Percentiles rank a stretch among this genome's conserved stretches.
These are phyloP conservation scores for Nibea albiflora DNA, from an alignment of 2,113 vertebrate genomes.

Conservation along the genomic window DNA sequence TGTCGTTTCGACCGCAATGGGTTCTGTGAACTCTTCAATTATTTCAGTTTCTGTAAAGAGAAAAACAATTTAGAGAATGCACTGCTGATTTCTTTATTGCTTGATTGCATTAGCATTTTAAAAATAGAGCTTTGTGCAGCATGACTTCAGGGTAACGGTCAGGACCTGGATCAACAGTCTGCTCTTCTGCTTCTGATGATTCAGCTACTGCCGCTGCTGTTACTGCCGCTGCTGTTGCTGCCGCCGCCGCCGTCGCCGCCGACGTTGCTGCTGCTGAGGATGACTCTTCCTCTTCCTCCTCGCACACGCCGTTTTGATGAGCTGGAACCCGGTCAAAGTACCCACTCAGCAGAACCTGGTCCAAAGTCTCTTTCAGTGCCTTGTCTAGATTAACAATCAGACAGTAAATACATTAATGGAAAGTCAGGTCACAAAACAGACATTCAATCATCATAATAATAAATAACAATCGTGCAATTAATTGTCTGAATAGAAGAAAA, in stretches of 20 bases:
- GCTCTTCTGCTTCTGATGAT: slow-evolving; percentile 88
- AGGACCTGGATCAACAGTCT: slow-evolving; percentile 88
- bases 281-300: slow-evolving; percentile 90
- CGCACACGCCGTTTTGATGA: slow-evolving; percentile 94
- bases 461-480: no score
- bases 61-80: slow-evolving; percentile 22
- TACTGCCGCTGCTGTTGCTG: slow-evolving; percentile 31
- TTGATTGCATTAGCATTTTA: slow-evolving; percentile 24
- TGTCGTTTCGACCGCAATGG: slow-evolving; percentile 93
- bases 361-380: slow-evolving; percentile 90
- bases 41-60: slow-evolving; percentile 89
- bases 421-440: slow-evolving; percentile 4
- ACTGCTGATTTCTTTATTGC: not conserved
- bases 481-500: no score
- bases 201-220: slow-evolving; percentile 69
- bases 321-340: slow-evolving; percentile 93
- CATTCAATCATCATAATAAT: not conserved
- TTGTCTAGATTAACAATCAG: slow-evolving; percentile 86
- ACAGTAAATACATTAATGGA: not conserved
- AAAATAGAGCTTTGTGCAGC: slow-evolving; percentile 2
- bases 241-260: not conserved
- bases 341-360: slow-evolving; percentile 92
- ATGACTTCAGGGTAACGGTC: not conserved
- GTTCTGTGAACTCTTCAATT: slow-evolving; percentile 92
- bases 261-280: not conserved